These are phyloP conservation scores for Plebejus melissa DNA, from an alignment of 2,888 invertebrate genomes.

Conservation along the genomic window DNA sequence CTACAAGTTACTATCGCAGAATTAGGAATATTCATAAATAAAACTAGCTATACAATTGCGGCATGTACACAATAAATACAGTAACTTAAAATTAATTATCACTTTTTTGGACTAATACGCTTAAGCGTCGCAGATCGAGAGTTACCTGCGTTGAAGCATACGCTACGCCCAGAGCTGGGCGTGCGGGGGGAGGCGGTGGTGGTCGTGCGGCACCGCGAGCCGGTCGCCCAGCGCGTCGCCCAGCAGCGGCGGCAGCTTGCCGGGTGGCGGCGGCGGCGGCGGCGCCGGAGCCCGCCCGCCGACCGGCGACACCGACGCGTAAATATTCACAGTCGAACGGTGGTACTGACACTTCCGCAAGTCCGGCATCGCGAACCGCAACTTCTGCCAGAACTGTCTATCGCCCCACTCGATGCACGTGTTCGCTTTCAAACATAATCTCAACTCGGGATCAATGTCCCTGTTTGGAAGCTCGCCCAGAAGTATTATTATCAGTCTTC, in stretches of 20 bases:
- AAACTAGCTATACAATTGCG: conserved; percentile 57
- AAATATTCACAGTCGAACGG: conserved; percentile 84
- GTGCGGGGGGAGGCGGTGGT: conserved; percentile 80
- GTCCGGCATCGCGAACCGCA: conserved; percentile 94
- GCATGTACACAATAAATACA: conserved; percentile 62
- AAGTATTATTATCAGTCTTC: conserved; percentile 92
- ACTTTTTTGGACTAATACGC: conserved; percentile 77
- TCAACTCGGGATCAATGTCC: conserved; percentile 93
- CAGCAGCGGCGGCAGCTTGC: conserved; percentile 81
- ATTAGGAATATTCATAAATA: conserved; percentile 65
- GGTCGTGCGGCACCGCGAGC: conserved; percentile 57
- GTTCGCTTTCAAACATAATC: conserved; percentile 93
- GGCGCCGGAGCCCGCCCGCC: conserved; percentile 80
- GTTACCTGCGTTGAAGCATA: conserved; percentile 83
- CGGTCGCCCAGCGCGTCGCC: conserved; percentile 62
- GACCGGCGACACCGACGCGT: conserved; percentile 81
- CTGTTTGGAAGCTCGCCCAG: conserved; percentile 93
- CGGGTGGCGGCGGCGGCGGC: conserved; percentile 80
- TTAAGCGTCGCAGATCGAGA: conserved; percentile 70
- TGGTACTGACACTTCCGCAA: conserved; percentile 82
- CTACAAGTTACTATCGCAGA: conserved; percentile 73
- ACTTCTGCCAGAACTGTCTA: conserved; percentile 97
- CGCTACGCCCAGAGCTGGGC: conserved; percentile 90
- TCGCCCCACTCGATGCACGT: conserved; percentile 96
- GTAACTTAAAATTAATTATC: conserved; percentile 69